Base-by-base conservation (phyloP, 2,797 vertebrate species). In the Argya squamiceps region DNA sequence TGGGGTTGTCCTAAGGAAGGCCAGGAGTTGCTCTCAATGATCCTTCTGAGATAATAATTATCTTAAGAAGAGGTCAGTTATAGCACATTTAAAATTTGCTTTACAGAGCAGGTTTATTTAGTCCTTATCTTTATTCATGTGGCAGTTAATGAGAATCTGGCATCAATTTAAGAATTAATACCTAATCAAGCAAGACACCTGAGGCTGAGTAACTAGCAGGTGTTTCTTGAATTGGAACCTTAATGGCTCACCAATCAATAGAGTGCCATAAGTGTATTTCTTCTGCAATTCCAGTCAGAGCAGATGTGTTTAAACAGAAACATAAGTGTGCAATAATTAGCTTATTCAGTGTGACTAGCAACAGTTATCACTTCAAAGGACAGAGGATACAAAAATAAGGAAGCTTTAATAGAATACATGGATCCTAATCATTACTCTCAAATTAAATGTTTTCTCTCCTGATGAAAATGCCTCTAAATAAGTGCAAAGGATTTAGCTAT, bases 81-180 rank as follows among this genome's bases (percentile, higher is more conserved):
- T 17, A 69, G 2, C 5, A 53, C 13, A 30, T 39, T 49, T 71
- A 8, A 65, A 64, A 46, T 18, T 39, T 73, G 17, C 11, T 65
- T 75, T 55, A 59, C 8, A 89, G 9, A 90, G 83, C 18, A 43
- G 16, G 19, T 44, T 80, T 69, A 77, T 80, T 80, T 59, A 88
- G 34, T 67, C 19, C 34, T 46, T 65, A 88, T 89, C 53, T 93
- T 92, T 95, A 83, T 89, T 83, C 65, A 85, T 84, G 62, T 80
- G 62, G 46, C 46, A 22, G 44, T 83, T 94, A 94, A 95, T 95
- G 80, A 88, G 88, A 96, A 90, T 88, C 83, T 92, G 83, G 71
- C 76, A 92, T 92, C 76, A 94, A 86, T 93, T 90, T 90, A 86
- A 83, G 73, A 90, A 96, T 95, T 95, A 96, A 94, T 94, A 92